Base-by-base conservation (phyloP, 1,140 invertebrate species). In the Trinorchestia longiramus region DNA sequence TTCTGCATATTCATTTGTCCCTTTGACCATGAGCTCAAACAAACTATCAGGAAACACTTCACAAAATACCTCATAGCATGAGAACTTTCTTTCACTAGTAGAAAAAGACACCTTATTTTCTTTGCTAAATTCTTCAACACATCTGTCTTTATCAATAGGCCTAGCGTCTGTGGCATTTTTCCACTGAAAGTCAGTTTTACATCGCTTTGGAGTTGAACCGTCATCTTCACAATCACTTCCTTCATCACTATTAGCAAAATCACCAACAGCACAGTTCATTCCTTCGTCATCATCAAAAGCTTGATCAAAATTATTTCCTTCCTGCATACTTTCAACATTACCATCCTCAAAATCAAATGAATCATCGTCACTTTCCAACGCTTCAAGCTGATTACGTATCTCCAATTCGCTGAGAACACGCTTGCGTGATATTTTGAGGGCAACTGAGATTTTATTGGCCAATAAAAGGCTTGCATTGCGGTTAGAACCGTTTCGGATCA, bases 1-100 rank as follows among this genome's bases (percentile, higher is more conserved):
- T 41, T 95, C 57, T 19, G 95, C 95, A 47, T 95, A 95, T 95
- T n/a, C 43, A 47, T 95, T 95, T 4, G 95, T 95, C 23, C 36
- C 57, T 3, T 45, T 47, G 1, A 95, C 95, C 95, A 95, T 95
- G 36, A 47, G 88, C 41, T 91, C 88, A 42, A 91, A 43, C 19
- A 91, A 3, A 11, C 1, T 77, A 77, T 77, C 62, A 77, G 62
- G 62, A 36, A 77, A 77, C 15, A 77, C 28, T 36, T 77, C 62
- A 36, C 62, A 36, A 77, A 77, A 77, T 77, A 36, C 1, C 62
- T 77, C 62, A 36, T 3, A 77, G 62, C 62, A 77, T 11, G 62
- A 77, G 1, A 77, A 36, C 62, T 77, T 77, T 36, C 3, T 36
- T 19, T 11, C 62, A 77, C 28, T 36, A 77, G 62, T 15, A 77